Evolutionary conservation across 2,113 vertebrate species (phyloP).

Genomic region (Glaucidium brasilianum): DNA sequence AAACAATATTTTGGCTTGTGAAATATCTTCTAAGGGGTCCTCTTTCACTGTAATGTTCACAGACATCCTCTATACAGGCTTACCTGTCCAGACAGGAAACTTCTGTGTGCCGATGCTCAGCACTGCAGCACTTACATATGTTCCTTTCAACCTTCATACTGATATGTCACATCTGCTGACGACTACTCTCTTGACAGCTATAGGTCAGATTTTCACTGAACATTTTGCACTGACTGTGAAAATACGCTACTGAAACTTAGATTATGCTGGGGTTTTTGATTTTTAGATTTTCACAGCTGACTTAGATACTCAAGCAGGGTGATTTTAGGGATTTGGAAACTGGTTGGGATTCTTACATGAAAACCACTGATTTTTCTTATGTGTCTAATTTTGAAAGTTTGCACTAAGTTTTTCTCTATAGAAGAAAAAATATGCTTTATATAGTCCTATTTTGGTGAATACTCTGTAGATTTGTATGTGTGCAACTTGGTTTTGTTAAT

Average conservation of each 20-base stretch:
- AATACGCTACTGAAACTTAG: not conserved
- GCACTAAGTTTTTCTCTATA: not conserved
- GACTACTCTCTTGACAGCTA: not conserved
- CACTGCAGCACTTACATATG: not conserved
- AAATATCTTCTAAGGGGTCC: not conserved
- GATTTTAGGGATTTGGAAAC: not conserved
- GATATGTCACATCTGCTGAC: not conserved
- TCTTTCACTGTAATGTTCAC: not conserved
- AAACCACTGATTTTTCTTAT: not conserved
- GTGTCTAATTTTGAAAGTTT: not conserved
- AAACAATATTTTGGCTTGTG: not conserved
- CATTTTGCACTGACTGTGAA: not conserved
- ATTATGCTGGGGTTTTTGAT: not conserved
- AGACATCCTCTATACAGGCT: not conserved
- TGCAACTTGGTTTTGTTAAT: not conserved
- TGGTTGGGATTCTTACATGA: not conserved
- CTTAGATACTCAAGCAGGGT: not conserved
- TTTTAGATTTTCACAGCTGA: not conserved
- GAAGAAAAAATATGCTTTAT: not conserved
- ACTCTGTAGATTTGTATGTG: not conserved
- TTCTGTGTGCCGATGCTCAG: not conserved
- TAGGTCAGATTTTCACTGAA: not conserved
- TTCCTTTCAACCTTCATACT: rapidly evolving
- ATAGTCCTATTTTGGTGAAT: not conserved
- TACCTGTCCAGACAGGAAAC: not conserved